Evolutionary conservation across 2,888 invertebrate species (phyloP).

Genomic region (Nephrotoma appendiculata): DNA sequence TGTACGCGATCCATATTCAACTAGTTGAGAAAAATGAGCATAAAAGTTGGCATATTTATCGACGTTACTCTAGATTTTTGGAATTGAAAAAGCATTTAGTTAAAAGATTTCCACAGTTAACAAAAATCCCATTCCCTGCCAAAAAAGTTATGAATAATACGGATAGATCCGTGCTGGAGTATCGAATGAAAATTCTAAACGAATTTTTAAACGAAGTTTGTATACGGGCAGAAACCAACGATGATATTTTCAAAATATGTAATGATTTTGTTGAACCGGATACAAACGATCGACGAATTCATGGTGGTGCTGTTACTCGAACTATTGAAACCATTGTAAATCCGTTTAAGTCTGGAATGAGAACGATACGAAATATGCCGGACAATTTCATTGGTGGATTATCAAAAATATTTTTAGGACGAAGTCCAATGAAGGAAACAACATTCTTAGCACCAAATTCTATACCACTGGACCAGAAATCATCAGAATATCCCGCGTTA

Average conservation of each 20-base stretch:
- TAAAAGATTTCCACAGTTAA: slow-evolving; percentile 43
- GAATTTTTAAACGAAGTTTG: slow-evolving; percentile 62
- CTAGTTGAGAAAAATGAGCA: slow-evolving; percentile 46
- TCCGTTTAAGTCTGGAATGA: slow-evolving; percentile 58
- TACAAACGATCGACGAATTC: slow-evolving; percentile 48
- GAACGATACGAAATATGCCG: slow-evolving; percentile 61
- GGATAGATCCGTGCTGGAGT: slow-evolving; percentile 69
- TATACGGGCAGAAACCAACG: slow-evolving; percentile 37
- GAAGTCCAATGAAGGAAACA: slow-evolving; percentile 27
- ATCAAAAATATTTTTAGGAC: slow-evolving; percentile 44
- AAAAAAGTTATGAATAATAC: slow-evolving; percentile 92
- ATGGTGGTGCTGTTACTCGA: slow-evolving; percentile 41
- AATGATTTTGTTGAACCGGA: slow-evolving; percentile 53
- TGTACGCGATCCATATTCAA: slow-evolving; percentile 73
- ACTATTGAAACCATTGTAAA: slow-evolving; percentile 36
- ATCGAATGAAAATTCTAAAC: slow-evolving; percentile 66
- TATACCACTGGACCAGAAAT: slow-evolving; percentile 15
- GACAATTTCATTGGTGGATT: slow-evolving; percentile 50
- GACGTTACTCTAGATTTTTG: slow-evolving; percentile 88
- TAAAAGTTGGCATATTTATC: slow-evolving; percentile 81
- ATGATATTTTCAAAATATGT: slow-evolving; percentile 34
- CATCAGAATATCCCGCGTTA: slow-evolving; percentile 57
- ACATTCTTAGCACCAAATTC: slow-evolving; percentile 12
- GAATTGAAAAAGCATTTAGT: slow-evolving; percentile 62
- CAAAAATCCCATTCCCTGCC: slow-evolving; percentile 68